Conservation (phyloP, 2,797 vertebrate genomes). For the Sciurus carolinensis region DNA sequence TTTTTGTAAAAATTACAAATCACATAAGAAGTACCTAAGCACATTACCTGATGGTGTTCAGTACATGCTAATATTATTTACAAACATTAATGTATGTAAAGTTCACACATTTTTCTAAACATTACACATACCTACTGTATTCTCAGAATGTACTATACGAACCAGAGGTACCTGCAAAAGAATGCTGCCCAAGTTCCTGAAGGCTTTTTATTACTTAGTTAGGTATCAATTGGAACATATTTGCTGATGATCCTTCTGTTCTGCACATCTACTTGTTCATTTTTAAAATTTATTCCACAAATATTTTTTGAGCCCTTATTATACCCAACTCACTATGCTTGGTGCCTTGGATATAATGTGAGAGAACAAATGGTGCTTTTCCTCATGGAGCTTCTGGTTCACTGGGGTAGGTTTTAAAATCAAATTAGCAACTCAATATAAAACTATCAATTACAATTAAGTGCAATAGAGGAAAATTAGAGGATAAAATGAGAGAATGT, state of each 20-base stretch:
- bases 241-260: background rate
- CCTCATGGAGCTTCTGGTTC: background rate
- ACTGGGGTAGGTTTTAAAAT: background rate
- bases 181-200: background rate
- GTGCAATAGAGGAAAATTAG: constrained; percentile 28
- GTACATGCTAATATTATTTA: constrained; percentile 32
- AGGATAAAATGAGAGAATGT: constrained; percentile 20
- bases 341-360: background rate
- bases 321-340: constrained; percentile 1
- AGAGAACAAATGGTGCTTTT: constrained; percentile 34
- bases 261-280: background rate
- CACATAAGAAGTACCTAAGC: constrained; percentile 13
- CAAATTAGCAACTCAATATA: constrained; percentile 71
- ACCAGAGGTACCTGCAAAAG: constrained; percentile 2
- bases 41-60: background rate
- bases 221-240: background rate
- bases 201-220: background rate
- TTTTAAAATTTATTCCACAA: constrained; percentile 52
- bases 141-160: constrained; percentile 37
- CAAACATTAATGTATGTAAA: constrained; percentile 38
- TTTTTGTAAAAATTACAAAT: constrained; percentile 3
- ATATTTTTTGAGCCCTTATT: constrained; percentile 24
- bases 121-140: constrained; percentile 15
- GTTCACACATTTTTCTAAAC: constrained; percentile 45
- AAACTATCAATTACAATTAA: constrained; percentile 57